Evolutionary conservation across 2,113 vertebrate genomes (phyloP), one percentile per base, ranked within the genome.

Genomic region (Romanogobio albipinnatus): DNA sequence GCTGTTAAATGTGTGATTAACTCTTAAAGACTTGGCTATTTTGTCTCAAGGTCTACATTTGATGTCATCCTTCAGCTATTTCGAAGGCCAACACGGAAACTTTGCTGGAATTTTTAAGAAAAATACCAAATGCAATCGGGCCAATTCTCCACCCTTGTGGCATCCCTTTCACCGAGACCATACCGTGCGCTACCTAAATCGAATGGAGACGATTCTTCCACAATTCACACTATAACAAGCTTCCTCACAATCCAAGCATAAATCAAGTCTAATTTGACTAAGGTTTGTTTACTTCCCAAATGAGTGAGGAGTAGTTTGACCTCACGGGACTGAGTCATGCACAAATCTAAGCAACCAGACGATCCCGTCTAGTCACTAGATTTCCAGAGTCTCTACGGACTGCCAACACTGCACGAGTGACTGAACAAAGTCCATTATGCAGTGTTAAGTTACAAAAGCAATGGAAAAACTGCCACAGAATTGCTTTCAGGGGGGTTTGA

Each of bases 331-430:
- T 77, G 76, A 79, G 58, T 79, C 76, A 80, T 79, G 56, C 36
- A 62, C 58, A 79, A 79, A 79, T 79, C 76, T 62, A 62, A 62
- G 76, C 78, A 81, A 68, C 45, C 79, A 66, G 15, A 66, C 14
- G 66, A 66, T 81, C 58, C 62, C 33, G 79, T 68, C 43, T 51
- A 66, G 61, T 68, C 45, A 53, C 62, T 29, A 29, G 79, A 36
- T 64, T 49, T 22, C n/a, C 79, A 66, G 9, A 8, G 45, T 81
- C 61, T 61, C 56, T 14, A 10, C 24, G 22, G 39, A 62, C 58
- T 29, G 56, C 56, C 17, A 17, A 45, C 13, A 73, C 22, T 36
- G 4, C 51, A 77, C 7, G 29, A 77, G 17, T 22, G 51, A 58
- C 1, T 56, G 26, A 77, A 76, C 75, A 9, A 10, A 76, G 56